Evolutionary conservation across 2,797 vertebrate genomes (phyloP), one percentile per base, ranked within the genome.

Genomic region (Chlorospingus flavigularis): DNA sequence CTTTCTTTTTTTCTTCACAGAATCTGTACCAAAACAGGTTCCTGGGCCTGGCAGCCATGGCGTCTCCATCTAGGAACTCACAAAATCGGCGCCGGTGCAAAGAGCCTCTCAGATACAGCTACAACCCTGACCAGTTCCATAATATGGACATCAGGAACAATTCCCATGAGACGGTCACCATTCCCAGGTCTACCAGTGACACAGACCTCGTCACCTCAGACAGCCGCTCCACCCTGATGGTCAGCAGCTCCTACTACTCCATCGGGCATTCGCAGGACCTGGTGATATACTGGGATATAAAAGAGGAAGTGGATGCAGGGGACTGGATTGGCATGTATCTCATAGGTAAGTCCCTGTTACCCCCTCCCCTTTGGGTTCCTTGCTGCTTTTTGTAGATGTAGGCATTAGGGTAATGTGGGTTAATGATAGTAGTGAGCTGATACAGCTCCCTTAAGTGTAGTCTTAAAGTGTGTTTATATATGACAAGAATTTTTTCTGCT

Each of bases 241-340:
- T 99, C 97, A 99, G 98, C 98, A 98, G 98, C 95, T 99, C 98
- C 84, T 98, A 98, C 97, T 99, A 99, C 93, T 98, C 98, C 90
- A 98, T 99, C 0, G 98, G 99, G 76, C 99, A 99, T 91, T 98
- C 99, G 0, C 98, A 99, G 81, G 98, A 99, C 95, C 98, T 99
- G 39, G 97, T 99, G 72, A 98, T 99, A 95, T 98, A 98, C 72
- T 99, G 99, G 99, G 99, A 99, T 98, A 99, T 99, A 97, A 99
- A 99, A 90, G 99, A 99, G 89, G 99, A 99, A 47, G 99, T 99
- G 87, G 99, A 99, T 35, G 98, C 99, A 12, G 99, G 99, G 19
- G 99, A 99, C 96, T 99, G 99, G 99, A 99, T 99, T 1, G 99
- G 99, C 96, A 99, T 99, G 99, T 99, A 99, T 96, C 98, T 99